Base-by-base conservation (phyloP, 23 tunicate species). In the Clavelina lepadiformis region DNA sequence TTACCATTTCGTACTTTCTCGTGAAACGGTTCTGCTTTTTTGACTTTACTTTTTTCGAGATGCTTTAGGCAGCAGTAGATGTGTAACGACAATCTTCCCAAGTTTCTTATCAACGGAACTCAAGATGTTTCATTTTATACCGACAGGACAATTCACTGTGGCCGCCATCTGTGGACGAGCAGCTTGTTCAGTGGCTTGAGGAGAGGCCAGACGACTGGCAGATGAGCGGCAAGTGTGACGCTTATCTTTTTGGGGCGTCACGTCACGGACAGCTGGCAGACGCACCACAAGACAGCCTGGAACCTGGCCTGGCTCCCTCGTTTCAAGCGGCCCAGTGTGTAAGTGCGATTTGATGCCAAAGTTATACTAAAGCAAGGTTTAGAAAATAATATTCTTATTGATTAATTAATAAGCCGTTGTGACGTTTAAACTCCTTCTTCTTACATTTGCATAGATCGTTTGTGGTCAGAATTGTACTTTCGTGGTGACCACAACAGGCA, bases 381-480 rank as follows among this genome's bases (percentile, higher is more conserved):
- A n/a, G n/a, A n/a, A n/a, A n/a, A n/a, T n/a, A n/a, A n/a, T n/a
- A n/a, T n/a, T n/a, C n/a, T n/a, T n/a, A n/a, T n/a, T n/a, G n/a
- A n/a, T n/a, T n/a, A n/a, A n/a, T n/a, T n/a, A n/a, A n/a, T n/a
- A n/a, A n/a, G n/a, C 18, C 13, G 18, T 44, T 44, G 18, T 13
- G 18, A 44, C 50, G 18, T 18, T 44, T 13, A 44, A 13, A 44
- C 18, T 44, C 18, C 13, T 44, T 44, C 18, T 44, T 44, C 13
- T 44, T 44, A 13, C 18, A 13, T 20, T 54, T 8, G 11, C 24
- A 15, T 13, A 82, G 97, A 65, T 89, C 15, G 69, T 89, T 1
- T 89, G 97, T 45, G 98, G 98, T 13, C 93, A 83, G 62, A 93
- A 93, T 45, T 93, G 98, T 68, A 78, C 98, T 50, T 93, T 93